Evolutionary conservation across 2,888 invertebrate species (phyloP), one percentile per base, ranked within the genome.

Genomic region (Hemicrepidius hirtus): DNA sequence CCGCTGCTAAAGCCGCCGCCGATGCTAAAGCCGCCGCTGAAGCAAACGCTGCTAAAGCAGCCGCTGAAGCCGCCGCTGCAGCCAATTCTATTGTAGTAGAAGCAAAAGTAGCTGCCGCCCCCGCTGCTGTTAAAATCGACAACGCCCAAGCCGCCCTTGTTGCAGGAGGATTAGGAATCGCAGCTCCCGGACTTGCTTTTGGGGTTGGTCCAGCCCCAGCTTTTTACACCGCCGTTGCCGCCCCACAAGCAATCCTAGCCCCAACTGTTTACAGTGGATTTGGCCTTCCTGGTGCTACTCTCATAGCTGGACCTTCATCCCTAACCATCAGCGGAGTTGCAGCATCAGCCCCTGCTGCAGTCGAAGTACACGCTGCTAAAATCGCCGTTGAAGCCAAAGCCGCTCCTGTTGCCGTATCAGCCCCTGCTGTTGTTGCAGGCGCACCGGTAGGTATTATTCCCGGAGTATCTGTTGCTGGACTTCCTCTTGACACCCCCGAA

Each of bases 401-500:
- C 10, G 55, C 62, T 6, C 20, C 32, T 35, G 37, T 12, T 35
- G 32, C 35, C 24, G 44, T 40, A 13, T 32, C 40, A n/a, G 53
- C 44, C 4, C 9, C 50, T 41, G 20, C 32, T 21, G 37, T 18
- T 28, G 59, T 24, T 44, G 46, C 46, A 50, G 18, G 13, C 16
- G 28, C 49, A 3, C 24, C n/a, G 3, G 57, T 59, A 12, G 59
- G 35, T 1, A 40, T 57, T 12, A 20, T 49, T 21, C 46, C 67
- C 13, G 59, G 46, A 18, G 9, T 35, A n/a, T 63, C 60, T 21
- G 55, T 82, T 9, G 82, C 84, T 0, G 79, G 82, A 53, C 73
- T 80, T 13, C 80, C 82, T 0, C 66, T 49, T 12, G 87, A 87
- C 68, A 85, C 85, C 2, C 84, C 86, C 12, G 86, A 87, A 79